A percentile compares a stretch with the other conserved stretches of the same genome.
Conservation (phyloP, 2,797 vertebrate genomes). For the Pelochelys cantorii region DNA sequence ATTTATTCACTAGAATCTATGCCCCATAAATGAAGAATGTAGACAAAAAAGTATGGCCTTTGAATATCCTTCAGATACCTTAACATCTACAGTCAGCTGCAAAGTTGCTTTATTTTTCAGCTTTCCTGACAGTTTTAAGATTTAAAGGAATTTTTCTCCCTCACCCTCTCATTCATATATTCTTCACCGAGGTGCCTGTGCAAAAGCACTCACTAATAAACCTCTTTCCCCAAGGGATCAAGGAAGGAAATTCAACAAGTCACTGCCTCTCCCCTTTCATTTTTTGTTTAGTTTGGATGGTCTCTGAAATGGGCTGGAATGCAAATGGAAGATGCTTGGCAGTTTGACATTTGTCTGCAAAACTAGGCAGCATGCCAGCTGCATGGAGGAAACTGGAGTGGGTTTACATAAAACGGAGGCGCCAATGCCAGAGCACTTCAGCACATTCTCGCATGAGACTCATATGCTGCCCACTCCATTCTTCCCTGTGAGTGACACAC, state of each 20-base stretch:
- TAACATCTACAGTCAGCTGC: conserved; percentile 10
- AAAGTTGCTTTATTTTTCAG: conserved; percentile 56
- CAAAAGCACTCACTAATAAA: conserved; percentile 68
- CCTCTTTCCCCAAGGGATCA: conserved; percentile 75
- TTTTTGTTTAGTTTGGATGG: conserved; percentile 69
- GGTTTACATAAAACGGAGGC: conserved; percentile 69
- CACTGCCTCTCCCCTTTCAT: conserved; percentile 57
- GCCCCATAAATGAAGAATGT: conserved; percentile 2
- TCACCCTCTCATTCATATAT: conserved; percentile 62
- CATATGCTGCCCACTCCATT: conserved; percentile 62
- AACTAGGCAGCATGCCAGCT: conserved; percentile 75
- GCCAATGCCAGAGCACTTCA: conserved; percentile 60
- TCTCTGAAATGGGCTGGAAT: conserved; percentile 76
- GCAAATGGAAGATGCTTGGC: conserved; percentile 78
- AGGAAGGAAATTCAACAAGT: conserved; percentile 75
- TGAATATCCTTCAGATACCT: conserved; percentile 37
- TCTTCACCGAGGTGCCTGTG: conserved; percentile 53
- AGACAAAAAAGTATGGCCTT: conserved; percentile 27
- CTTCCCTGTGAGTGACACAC: conserved; percentile 68
- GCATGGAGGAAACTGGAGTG: conserved; percentile 70
- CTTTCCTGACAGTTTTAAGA: conserved; percentile 63
- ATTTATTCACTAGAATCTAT: conserved; percentile 5
- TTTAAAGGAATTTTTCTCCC: conserved; percentile 62
- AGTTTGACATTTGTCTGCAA: conserved; percentile 77
- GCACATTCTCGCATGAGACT: conserved; percentile 64